Evolutionary conservation across 53 echinoderm and acorn worm genomes (phyloP).

Genomic region (Patiria pectinifera): DNA sequence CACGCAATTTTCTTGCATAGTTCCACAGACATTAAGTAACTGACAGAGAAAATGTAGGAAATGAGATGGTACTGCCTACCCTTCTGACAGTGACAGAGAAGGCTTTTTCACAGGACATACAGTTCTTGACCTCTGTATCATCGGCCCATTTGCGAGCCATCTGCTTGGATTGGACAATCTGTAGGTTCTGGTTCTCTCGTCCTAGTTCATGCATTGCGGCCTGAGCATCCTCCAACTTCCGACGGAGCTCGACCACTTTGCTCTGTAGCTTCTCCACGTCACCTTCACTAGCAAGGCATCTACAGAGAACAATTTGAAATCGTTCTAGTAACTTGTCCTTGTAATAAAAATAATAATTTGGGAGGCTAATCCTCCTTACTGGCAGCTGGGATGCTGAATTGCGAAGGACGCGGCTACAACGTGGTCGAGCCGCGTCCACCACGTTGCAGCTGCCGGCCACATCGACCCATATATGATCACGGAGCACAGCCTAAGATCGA

Average conservation of each 20-base stretch:
- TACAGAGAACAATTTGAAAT: slow-evolving; percentile 1
- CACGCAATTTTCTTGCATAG: too few species aligned
- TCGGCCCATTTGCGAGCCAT: slow-evolving; percentile 85
- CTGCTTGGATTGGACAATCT: slow-evolving; percentile 87
- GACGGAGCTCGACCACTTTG: slow-evolving; percentile 80
- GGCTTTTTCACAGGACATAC: slow-evolving; percentile 86
- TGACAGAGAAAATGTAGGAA: not conserved
- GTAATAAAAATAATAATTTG: too few species aligned
- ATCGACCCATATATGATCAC: too few species aligned
- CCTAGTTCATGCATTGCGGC: slow-evolving; percentile 99
- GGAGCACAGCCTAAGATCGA: too few species aligned
- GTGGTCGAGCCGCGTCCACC: too few species aligned
- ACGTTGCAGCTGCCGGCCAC: too few species aligned
- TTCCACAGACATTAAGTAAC: too few species aligned
- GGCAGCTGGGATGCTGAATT: too few species aligned
- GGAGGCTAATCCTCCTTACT: too few species aligned
- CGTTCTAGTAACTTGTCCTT: not conserved
- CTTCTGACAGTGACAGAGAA: slow-evolving; percentile 90
- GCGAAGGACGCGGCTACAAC: too few species aligned
- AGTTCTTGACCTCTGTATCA: slow-evolving; percentile 84
- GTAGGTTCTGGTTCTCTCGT: slow-evolving; percentile 94
- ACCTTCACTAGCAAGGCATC: slow-evolving; percentile 89
- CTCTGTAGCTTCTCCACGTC: slow-evolving; percentile 88
- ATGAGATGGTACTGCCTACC: slow-evolving; percentile 61
- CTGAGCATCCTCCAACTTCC: slow-evolving; percentile 91